A percentile compares a stretch with the other conserved stretches of the same genome.
Conservation (phyloP, 2,797 vertebrate genomes). For the Taeniopygia guttata region DNA sequence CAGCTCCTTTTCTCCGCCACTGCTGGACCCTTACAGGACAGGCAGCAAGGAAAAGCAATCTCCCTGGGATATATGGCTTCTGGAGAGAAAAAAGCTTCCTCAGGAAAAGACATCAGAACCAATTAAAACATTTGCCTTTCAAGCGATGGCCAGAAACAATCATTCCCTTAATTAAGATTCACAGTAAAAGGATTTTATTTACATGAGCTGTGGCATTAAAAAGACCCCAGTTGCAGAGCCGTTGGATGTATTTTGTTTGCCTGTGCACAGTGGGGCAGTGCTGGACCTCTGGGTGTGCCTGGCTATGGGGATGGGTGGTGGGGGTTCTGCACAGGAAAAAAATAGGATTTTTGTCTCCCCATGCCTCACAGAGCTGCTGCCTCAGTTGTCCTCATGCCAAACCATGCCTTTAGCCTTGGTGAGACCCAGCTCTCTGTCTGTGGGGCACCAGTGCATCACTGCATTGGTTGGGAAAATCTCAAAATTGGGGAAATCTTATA, state of each 20-base stretch:
- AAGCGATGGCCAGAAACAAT: constrained; percentile 33
- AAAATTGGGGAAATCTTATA: not conserved
- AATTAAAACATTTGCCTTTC: constrained; percentile 51
- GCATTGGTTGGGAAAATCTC: not conserved
- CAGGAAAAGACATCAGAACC: constrained; percentile 21
- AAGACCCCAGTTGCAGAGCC: not conserved
- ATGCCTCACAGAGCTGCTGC: accelerated
- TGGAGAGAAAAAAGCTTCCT: not conserved
- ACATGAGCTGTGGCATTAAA: constrained; percentile 18
- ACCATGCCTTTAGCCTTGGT: accelerated
- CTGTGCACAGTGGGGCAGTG: accelerated
- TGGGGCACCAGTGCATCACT: not conserved
- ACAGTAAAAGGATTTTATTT: constrained; percentile 51
- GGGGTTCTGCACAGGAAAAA: no score
- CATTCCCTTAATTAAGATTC: constrained; percentile 54
- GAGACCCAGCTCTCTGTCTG: accelerated
- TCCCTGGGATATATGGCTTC: not conserved
- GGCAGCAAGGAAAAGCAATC: not conserved
- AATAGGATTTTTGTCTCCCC: accelerated
- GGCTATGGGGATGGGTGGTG: not conserved
- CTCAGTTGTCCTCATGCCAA: not conserved
- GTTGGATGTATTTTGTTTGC: accelerated
- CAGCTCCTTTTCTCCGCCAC: accelerated
- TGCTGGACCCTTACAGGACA: not conserved
- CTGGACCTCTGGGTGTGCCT: not conserved